These are phyloP conservation scores for Nephrotoma flavescens DNA, from an alignment of 2,888 invertebrate species.

Conservation along the genomic window DNA sequence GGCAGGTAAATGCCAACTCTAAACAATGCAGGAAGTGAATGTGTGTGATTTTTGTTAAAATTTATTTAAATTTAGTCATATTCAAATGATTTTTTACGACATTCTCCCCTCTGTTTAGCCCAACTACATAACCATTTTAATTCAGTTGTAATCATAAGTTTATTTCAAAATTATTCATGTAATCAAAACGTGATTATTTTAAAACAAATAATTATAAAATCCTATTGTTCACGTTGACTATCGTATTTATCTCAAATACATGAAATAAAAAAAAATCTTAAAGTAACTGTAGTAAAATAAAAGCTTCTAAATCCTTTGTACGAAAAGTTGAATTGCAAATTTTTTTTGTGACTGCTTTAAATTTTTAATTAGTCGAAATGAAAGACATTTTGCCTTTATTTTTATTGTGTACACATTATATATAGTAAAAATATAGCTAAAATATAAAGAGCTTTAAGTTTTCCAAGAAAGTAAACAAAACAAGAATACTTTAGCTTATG, in stretches of 20 bases:
- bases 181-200: neutral
- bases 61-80: neutral
- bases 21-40: neutral
- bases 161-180: neutral
- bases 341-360: neutral
- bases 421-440: neutral
- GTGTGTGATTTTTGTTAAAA: neutral
- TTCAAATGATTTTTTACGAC: neutral
- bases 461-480: neutral
- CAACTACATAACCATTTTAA: neutral
- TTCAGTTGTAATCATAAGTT: neutral
- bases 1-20: too few species aligned
- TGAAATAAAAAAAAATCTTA: too few species aligned
- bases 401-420: neutral
- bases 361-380: neutral
- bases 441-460: neutral
- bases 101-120: neutral
- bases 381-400: neutral
- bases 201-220: neutral
- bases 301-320: neutral
- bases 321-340: neutral
- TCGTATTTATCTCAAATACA: neutral
- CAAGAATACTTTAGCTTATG: neutral
- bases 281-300: neutral
- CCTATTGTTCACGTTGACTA: neutral